Evolutionary conservation across 2,888 invertebrate genomes (phyloP).

Genomic region (Pachliopta kotzebuea): DNA sequence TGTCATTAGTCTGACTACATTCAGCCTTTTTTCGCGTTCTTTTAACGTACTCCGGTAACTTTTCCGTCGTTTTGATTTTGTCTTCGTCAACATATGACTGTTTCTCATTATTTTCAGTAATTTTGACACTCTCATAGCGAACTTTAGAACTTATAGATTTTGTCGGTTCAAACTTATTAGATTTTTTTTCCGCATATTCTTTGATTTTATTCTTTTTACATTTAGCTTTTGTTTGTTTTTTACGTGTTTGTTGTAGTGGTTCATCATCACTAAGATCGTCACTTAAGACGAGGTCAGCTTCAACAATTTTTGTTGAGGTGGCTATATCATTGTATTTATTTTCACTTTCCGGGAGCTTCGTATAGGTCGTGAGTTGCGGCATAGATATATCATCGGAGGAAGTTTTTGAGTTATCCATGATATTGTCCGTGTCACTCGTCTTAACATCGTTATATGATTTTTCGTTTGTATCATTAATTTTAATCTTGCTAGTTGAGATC

Average conservation of each 20-base stretch:
- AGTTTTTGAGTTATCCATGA: neutral
- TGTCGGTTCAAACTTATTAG: neutral
- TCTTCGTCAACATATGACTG: constrained; percentile 13
- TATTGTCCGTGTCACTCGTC: neutral
- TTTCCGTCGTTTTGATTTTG: constrained; percentile 28
- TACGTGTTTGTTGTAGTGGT: constrained; percentile 15
- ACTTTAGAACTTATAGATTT: neutral
- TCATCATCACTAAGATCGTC: constrained; percentile 61
- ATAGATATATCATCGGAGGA: constrained; percentile 5
- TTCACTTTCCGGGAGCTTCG: neutral
- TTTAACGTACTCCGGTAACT: constrained; percentile 33
- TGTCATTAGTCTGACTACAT: constrained; percentile 35
- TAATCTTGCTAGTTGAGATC: neutral
- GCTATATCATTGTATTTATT: constrained; percentile 9
- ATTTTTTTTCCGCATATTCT: constrained; percentile 10
- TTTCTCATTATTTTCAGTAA: constrained; percentile 8
- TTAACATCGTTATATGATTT: neutral
- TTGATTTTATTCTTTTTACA: constrained; percentile 20
- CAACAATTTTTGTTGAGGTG: constrained; percentile 45
- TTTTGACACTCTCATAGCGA: neutral
- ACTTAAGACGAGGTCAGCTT: constrained; percentile 65
- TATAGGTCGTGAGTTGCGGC: constrained; percentile 5
- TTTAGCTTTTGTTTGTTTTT: constrained; percentile 24
- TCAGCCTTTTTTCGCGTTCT: constrained; percentile 43
- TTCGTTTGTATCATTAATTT: neutral